These are phyloP conservation scores for Pseudorhiza aurosa DNA, from an alignment of 30 jellyfish, hydroid and myxozoan species.

Conservation along the genomic window DNA sequence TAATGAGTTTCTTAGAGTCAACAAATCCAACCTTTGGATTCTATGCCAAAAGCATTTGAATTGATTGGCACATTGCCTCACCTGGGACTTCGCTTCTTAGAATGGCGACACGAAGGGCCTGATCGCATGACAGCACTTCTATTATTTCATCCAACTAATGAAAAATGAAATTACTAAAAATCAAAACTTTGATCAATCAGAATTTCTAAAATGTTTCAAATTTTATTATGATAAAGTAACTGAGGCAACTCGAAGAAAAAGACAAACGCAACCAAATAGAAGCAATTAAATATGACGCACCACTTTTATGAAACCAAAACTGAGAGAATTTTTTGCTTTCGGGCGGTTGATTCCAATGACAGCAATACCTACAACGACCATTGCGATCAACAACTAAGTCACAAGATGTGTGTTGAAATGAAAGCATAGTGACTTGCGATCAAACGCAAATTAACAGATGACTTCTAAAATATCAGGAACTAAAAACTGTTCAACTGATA, in stretches of 20 bases:
- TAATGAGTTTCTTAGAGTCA: too few species aligned
- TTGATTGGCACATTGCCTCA: too few species aligned
- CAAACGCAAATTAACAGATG: too few species aligned
- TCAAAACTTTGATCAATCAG: too few species aligned
- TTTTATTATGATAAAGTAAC: too few species aligned
- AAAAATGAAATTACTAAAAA: not conserved
- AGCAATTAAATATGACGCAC: slow-evolving; percentile 24
- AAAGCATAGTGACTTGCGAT: too few species aligned
- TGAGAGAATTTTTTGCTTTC: slow-evolving; percentile 84
- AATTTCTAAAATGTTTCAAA: too few species aligned
- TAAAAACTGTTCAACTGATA: too few species aligned
- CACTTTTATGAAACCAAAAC: slow-evolving; percentile 67
- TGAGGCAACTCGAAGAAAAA: too few species aligned
- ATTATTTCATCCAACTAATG: slow-evolving; percentile 83
- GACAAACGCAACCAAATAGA: not conserved
- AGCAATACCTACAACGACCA: slow-evolving; percentile 71
- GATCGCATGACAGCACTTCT: slow-evolving; percentile 53
- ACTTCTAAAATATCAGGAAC: too few species aligned
- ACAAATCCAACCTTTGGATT: too few species aligned
- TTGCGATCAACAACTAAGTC: not conserved
- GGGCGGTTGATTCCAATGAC: slow-evolving; percentile 87
- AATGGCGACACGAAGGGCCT: slow-evolving; percentile 67
- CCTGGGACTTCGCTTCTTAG: slow-evolving; percentile 93
- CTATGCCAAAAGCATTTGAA: too few species aligned
- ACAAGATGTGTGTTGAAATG: not conserved